A percentile compares a stretch with the other conserved stretches of the same genome.
These are phyloP conservation scores for Psilanteris sp. DNA, from an alignment of 1,140 invertebrate species.

Conservation along the genomic window DNA sequence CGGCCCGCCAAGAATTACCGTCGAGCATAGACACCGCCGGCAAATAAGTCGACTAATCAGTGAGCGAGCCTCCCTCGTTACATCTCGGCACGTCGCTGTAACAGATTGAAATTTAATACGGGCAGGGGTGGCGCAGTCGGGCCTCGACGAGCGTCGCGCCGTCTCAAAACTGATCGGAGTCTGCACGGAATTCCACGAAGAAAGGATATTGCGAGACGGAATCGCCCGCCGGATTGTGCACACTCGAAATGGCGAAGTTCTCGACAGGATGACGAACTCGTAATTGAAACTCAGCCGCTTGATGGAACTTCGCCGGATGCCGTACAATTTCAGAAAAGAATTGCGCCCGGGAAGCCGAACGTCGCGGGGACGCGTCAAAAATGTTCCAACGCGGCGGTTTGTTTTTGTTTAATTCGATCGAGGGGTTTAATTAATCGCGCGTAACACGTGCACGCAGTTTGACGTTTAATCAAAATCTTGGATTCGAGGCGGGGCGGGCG, in stretches of 20 bases:
- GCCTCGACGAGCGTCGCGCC: neutral
- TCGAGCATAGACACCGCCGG: constrained; percentile 52
- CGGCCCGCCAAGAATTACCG: constrained; percentile 56
- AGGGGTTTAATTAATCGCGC: no score
- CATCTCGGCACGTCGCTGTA: constrained; percentile 69
- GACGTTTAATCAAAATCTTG: no score
- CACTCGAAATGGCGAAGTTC: constrained; percentile 47
- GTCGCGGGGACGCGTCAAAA: constrained; percentile 15
- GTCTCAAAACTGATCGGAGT: constrained; percentile 59
- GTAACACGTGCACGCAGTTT: no score
- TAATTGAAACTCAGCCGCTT: constrained; percentile 57
- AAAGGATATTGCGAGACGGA: constrained; percentile 45
- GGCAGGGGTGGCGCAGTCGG: constrained; percentile 28
- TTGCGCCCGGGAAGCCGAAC: constrained; percentile 9
- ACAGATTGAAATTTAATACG: constrained; percentile 78
- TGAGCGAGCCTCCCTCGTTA: constrained; percentile 46
- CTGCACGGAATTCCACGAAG: constrained; percentile 28
- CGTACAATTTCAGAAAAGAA: constrained; percentile 41
- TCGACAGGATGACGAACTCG: constrained; percentile 56
- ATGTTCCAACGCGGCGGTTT: no score
- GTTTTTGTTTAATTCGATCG: no score
- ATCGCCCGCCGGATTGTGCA: constrained; percentile 24
- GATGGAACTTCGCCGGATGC: constrained; percentile 32
- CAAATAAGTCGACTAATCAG: constrained; percentile 73
- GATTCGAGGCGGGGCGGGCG: no score